phyloP scores from a whole-genome alignment of 2,797 vertebrate species.

The Danio aesculapii region DNA sequence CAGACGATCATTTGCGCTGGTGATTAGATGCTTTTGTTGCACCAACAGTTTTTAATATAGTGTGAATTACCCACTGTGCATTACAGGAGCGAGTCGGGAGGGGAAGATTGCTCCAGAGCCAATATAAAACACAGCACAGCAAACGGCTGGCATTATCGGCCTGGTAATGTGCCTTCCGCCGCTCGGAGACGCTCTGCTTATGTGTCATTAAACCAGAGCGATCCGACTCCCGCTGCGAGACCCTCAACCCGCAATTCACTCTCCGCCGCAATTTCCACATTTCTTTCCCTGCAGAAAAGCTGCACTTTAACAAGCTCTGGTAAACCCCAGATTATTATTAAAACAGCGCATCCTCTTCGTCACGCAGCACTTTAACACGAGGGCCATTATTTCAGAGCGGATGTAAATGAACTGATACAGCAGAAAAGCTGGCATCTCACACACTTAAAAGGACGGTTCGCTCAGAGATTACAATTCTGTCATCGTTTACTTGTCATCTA shows the following conservation, averaged over 20 bases:
- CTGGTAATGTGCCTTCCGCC: conserved; percentile 82
- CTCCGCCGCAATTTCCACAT: conserved; percentile 78
- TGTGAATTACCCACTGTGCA: conserved; percentile 96
- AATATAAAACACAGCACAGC: conserved; percentile 72
- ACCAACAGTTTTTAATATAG: conserved; percentile 96
- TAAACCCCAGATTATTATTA: conserved; percentile 61
- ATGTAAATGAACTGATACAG: conserved; percentile 29
- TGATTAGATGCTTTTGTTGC: conserved; percentile 93
- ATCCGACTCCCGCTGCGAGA: conserved; percentile 80
- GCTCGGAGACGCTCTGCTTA: conserved; percentile 74
- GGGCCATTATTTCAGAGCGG: conserved; percentile 24
- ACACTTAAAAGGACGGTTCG: background rate
- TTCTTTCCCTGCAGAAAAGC: conserved; percentile 71
- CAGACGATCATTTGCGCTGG: conserved; percentile 95
- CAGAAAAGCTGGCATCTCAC: too few relatives aligned
- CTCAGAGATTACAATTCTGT: background rate
- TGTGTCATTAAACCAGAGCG: conserved; percentile 79
- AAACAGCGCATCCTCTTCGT: conserved; percentile 6
- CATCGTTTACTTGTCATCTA: too few relatives aligned
- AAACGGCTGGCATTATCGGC: conserved; percentile 82
- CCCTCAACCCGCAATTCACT: conserved; percentile 79
- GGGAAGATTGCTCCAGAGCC: conserved; percentile 67
- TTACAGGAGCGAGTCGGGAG: conserved; percentile 76
- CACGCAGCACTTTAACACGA: conserved; percentile 30
- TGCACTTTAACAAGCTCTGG: conserved; percentile 71